Evolutionary conservation across 2,797 vertebrate genomes (phyloP).

Genomic region (Xenopus petersii): DNA sequence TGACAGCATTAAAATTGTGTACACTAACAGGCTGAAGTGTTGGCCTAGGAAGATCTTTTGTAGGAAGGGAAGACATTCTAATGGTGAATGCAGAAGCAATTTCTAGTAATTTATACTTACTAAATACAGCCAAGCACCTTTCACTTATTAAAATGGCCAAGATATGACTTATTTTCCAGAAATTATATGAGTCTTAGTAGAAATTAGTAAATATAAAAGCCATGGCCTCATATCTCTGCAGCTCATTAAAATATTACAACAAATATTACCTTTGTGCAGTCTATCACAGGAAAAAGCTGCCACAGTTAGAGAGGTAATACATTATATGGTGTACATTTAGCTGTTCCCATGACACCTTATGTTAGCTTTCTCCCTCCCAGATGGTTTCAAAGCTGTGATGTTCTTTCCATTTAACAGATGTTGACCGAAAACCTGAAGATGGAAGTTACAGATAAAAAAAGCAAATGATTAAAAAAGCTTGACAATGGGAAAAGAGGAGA

Average conservation of each 20-base stretch:
- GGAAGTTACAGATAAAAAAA: conserved; percentile 34
- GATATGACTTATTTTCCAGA: not conserved
- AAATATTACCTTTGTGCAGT: not conserved
- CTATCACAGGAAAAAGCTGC: conserved; percentile 8
- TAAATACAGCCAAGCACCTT: conserved; percentile 9
- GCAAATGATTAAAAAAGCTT: conserved; percentile 39
- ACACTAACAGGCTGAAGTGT: conserved; percentile 8
- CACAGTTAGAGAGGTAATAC: conserved; percentile 25
- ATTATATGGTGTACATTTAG: conserved; percentile 5
- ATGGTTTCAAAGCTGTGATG: conserved; percentile 38
- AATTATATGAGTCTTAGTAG: not conserved
- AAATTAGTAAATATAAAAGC: not conserved
- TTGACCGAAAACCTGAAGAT: conserved; percentile 33
- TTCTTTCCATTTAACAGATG: conserved; percentile 46
- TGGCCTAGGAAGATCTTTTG: conserved; percentile 16
- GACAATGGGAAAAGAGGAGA: conserved; percentile 20
- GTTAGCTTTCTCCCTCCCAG: conserved; percentile 33
- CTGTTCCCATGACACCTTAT: conserved; percentile 26
- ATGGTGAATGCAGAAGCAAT: conserved; percentile 14
- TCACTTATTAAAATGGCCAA: not conserved
- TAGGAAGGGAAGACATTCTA: conserved; percentile 11
- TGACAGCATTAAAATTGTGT: conserved; percentile 23
- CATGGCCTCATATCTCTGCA: not conserved
- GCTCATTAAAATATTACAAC: conserved; percentile 10
- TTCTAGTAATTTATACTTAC: conserved; percentile 11